Evolutionary conservation across 2,113 vertebrate species (phyloP).

Genomic region (Herpetotheres cachinnans): DNA sequence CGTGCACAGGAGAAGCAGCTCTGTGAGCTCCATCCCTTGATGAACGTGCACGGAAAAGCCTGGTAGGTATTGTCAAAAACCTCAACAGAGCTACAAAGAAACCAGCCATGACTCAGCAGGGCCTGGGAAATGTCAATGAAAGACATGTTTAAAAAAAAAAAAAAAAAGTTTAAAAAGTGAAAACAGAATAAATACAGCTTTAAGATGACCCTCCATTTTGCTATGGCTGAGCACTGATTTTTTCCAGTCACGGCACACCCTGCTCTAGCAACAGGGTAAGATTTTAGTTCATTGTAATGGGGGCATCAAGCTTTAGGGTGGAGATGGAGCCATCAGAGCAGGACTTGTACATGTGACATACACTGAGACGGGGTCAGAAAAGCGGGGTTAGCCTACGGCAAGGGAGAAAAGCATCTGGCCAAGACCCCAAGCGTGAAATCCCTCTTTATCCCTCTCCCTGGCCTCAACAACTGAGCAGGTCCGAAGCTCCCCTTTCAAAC

Average conservation of each 20-base stretch:
- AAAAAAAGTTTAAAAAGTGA: not conserved
- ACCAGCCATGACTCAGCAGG: slow-evolving; percentile 16
- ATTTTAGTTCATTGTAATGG: accelerated
- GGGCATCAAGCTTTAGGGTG: no score
- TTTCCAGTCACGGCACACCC: not conserved
- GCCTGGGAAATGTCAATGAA: not conserved
- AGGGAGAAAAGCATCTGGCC: not conserved
- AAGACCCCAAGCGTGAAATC: not conserved
- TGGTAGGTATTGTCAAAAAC: not conserved
- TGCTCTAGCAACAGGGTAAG: not conserved
- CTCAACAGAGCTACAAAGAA: not conserved
- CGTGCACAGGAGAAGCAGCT: not conserved
- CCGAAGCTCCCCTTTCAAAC: not conserved
- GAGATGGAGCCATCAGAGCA: not conserved
- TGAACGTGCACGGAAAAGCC: not conserved
- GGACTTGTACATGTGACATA: accelerated
- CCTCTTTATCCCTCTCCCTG: not conserved
- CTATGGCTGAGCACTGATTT: not conserved
- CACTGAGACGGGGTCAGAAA: not conserved
- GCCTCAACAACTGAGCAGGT: not conserved
- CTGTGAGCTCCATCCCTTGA: not conserved
- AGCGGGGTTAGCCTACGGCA: accelerated
- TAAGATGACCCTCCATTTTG: not conserved
- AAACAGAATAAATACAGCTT: not conserved
- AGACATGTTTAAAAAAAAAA: not conserved